Percentiles rank a stretch among this genome's conserved stretches.
Conservation (phyloP, 2,797 vertebrate species). For the Xenentodon cancila region DNA sequence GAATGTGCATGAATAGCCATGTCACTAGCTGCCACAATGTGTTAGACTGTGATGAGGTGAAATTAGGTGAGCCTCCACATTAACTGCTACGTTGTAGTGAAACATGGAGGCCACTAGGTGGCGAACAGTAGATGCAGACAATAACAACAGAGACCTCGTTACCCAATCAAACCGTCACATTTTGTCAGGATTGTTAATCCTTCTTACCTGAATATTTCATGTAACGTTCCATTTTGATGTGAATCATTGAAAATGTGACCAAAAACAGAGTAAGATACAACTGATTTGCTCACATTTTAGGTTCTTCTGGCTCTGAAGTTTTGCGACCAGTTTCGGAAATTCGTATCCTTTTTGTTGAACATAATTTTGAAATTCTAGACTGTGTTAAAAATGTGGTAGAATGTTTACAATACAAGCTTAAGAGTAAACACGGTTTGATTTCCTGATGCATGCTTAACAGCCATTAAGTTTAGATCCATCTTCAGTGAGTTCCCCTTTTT, state of each 20-base stretch:
- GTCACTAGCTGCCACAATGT: conserved; percentile 64
- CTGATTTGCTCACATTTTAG: conserved; percentile 71
- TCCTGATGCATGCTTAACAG: conserved; percentile 83
- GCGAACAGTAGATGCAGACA: conserved; percentile 25
- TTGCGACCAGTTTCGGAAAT: conserved; percentile 94
- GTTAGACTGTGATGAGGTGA: conserved; percentile 70
- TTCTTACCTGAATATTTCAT: not conserved
- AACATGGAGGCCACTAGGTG: conserved; percentile 58
- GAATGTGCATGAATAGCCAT: conserved; percentile 31
- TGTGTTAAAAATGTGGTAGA: conserved; percentile 9
- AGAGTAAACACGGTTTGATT: conserved; percentile 20
- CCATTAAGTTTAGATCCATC: conserved; percentile 90
- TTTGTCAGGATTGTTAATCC: not conserved
- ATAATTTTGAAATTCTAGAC: not conserved
- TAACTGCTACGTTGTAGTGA: conserved; percentile 58
- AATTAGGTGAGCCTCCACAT: conserved; percentile 65
- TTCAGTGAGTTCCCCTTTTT: conserved; percentile 97
- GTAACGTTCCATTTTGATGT: not conserved
- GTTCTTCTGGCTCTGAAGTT: conserved; percentile 70
- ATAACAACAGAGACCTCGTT: not conserved
- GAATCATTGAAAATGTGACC: conserved; percentile 10
- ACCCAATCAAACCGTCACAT: not conserved
- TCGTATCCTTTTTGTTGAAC: conserved; percentile 89
- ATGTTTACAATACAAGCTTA: conserved; percentile 19
- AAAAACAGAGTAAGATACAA: not conserved